These are phyloP conservation scores for Heliconius aoede DNA, from an alignment of 2,888 invertebrate genomes.

Conservation along the genomic window DNA sequence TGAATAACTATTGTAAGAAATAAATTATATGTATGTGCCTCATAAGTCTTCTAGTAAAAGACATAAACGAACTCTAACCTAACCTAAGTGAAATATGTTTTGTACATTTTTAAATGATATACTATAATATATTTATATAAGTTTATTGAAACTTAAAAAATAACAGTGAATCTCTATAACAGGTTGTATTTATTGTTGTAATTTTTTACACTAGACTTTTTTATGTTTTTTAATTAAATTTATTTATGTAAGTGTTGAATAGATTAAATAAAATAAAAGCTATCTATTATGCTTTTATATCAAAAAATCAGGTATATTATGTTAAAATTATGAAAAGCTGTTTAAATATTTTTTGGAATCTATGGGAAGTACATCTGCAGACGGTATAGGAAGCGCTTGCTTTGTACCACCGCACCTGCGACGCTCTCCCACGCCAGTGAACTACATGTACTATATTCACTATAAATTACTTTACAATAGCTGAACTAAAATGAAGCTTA, in stretches of 20 bases:
- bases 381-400: slow-evolving; percentile 65
- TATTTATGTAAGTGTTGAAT: background rate
- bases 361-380: slow-evolving; percentile 71
- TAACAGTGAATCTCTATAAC: background rate
- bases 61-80: slow-evolving; percentile 44
- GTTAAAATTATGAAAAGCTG: background rate
- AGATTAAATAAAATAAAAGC: background rate
- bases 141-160: background rate
- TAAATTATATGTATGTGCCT: background rate
- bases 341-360: slow-evolving; percentile 45
- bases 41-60: slow-evolving; percentile 37
- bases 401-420: slow-evolving; percentile 73
- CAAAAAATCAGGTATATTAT: background rate
- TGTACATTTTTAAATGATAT: too few relatives aligned
- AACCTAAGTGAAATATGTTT: background rate
- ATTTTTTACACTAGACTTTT: background rate
- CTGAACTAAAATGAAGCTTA: slow-evolving; percentile 32
- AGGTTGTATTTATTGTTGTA: background rate
- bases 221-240: background rate
- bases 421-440: slow-evolving; percentile 74
- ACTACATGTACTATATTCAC: slow-evolving; percentile 49
- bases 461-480: slow-evolving; percentile 24
- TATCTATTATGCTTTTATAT: background rate
- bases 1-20: too few relatives aligned
- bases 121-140: background rate